These are phyloP conservation scores for Agriopis marginaria DNA, from an alignment of 2,888 invertebrate species.

Conservation along the genomic window DNA sequence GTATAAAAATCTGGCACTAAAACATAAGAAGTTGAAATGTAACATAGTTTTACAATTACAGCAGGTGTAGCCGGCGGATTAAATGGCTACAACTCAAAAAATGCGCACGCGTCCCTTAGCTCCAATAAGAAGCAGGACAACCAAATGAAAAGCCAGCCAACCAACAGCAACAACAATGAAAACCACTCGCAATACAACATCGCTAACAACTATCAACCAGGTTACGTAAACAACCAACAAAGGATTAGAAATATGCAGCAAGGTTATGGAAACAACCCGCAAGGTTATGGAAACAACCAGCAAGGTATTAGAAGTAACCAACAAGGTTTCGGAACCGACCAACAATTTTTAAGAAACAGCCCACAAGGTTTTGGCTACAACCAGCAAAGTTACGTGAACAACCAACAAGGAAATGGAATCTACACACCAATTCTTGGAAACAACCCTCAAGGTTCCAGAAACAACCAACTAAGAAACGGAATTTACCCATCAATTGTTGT, in stretches of 20 bases:
- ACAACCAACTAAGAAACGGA: neutral
- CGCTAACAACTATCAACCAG: neutral
- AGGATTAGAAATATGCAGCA: neutral
- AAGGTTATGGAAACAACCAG: neutral
- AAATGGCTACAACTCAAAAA: neutral
- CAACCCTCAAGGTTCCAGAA: slow-evolving; percentile 8
- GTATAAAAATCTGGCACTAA: too few relatives aligned
- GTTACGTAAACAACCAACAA: slow-evolving; percentile 2
- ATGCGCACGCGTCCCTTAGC: slow-evolving; percentile 3
- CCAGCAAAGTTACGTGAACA: neutral
- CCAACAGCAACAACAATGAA: neutral
- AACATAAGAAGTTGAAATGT: neutral
- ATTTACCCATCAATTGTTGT: neutral
- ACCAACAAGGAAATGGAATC: neutral
- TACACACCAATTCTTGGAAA: neutral
- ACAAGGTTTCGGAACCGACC: neutral
- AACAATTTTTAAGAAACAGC: neutral
- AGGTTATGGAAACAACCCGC: slow-evolving; percentile 2
- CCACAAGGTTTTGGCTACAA: neutral
- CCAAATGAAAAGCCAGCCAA: slow-evolving; percentile 2
- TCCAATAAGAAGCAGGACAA: slow-evolving; percentile 20
- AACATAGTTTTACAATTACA: neutral
- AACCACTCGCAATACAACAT: slow-evolving; percentile 8
- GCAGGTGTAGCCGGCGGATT: neutral
- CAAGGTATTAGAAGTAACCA: neutral